phyloP scores from a whole-genome alignment of 35 echinoderm and acorn worm species.

The Ophioderma brevispina region DNA sequence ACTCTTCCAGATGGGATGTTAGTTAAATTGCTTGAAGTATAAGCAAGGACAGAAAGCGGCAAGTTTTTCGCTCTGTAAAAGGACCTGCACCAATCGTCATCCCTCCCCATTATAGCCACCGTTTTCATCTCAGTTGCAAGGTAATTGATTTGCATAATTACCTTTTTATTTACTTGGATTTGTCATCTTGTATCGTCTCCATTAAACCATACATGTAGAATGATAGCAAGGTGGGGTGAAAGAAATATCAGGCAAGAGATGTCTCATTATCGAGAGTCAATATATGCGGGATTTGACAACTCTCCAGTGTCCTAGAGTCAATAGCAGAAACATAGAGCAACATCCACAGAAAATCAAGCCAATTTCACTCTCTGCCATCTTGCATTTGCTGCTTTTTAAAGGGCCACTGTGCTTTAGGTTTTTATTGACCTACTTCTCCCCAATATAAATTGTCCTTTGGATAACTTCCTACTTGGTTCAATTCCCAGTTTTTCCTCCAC shows the following conservation, averaged over 20 bases:
- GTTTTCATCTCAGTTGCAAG: not conserved
- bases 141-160: constrained; percentile 3
- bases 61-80: too few relatives aligned
- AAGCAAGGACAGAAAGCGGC: too few relatives aligned
- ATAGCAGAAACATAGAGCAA: constrained; percentile 2
- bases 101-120: not conserved
- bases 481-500: too few relatives aligned
- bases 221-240: not conserved
- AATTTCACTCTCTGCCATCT: not conserved
- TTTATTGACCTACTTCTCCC: not conserved
- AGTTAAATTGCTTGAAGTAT: too few relatives aligned
- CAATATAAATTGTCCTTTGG: too few relatives aligned
- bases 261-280: constrained; percentile 1
- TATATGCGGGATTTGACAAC: not conserved
- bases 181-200: not conserved
- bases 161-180: not conserved
- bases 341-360: not conserved
- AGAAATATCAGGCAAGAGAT: not conserved
- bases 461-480: too few relatives aligned
- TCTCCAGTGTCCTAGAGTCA: not conserved
- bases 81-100: too few relatives aligned
- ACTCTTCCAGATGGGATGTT: too few relatives aligned
- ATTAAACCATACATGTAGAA: not conserved
- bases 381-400: too few relatives aligned
- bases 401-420: not conserved